These are phyloP conservation scores for Eupithecia tripunctaria DNA, from an alignment of 2,888 invertebrate species.

Conservation along the genomic window DNA sequence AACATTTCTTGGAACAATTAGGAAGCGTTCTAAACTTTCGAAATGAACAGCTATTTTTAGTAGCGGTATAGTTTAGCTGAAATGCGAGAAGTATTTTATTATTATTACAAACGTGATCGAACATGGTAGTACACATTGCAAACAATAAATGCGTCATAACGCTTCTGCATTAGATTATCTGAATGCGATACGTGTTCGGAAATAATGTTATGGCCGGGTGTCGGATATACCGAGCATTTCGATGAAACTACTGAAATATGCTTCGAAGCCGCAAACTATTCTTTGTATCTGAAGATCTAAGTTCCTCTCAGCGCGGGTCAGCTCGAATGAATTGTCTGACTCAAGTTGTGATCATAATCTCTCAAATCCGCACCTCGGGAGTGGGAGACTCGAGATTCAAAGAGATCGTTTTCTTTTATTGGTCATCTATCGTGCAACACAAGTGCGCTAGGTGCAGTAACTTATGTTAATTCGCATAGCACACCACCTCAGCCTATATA, in stretches of 20 bases:
- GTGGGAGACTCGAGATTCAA: slow-evolving; percentile 22
- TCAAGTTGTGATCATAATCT: slow-evolving; percentile 40
- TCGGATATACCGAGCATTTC: slow-evolving; percentile 57
- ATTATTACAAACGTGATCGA: slow-evolving; percentile 57
- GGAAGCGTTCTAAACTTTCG: slow-evolving; percentile 1
- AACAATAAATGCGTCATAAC: slow-evolving; percentile 79
- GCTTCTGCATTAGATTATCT: slow-evolving; percentile 79
- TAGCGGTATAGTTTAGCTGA: background rate
- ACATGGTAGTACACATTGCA: slow-evolving; percentile 63
- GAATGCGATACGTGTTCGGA: slow-evolving; percentile 77
- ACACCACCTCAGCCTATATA: slow-evolving; percentile 66
- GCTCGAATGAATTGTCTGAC: slow-evolving; percentile 44
- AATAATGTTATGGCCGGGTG: slow-evolving; percentile 74
- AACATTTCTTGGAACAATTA: slow-evolving; percentile 15
- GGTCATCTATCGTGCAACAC: slow-evolving; percentile 29
- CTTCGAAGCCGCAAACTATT: slow-evolving; percentile 48
- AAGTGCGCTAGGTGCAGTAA: slow-evolving; percentile 58
- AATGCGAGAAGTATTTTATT: slow-evolving; percentile 36
- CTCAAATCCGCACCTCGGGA: slow-evolving; percentile 34
- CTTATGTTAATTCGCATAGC: slow-evolving; percentile 74
- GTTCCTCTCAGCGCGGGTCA: slow-evolving; percentile 40
- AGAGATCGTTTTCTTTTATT: slow-evolving; percentile 31
- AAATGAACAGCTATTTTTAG: background rate
- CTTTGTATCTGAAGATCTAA: slow-evolving; percentile 43
- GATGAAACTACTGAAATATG: slow-evolving; percentile 68